These are phyloP conservation scores for Rhysida immarginata DNA, from an alignment of 1,140 invertebrate species.

Conservation along the genomic window DNA sequence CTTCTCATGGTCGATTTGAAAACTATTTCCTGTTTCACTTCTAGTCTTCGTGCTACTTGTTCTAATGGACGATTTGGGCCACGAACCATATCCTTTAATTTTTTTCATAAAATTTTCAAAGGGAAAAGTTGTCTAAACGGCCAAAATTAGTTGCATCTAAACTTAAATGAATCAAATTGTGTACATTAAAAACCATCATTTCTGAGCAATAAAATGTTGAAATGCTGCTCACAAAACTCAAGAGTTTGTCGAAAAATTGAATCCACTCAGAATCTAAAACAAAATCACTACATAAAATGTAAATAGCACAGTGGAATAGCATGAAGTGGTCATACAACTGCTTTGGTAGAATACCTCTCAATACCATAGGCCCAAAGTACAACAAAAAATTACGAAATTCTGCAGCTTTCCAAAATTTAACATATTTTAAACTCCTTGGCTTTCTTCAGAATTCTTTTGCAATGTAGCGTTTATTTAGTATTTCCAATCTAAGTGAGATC, in stretches of 20 bases:
- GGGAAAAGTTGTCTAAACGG: constrained; percentile 3
- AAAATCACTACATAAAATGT: too few relatives aligned
- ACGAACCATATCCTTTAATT: constrained; percentile 6
- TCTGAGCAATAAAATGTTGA: not conserved
- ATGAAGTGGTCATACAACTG: too few relatives aligned
- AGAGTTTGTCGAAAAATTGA: too few relatives aligned
- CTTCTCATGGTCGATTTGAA: not conserved
- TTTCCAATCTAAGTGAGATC: not conserved
- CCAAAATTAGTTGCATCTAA: constrained; percentile 3
- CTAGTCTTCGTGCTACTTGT: not conserved
- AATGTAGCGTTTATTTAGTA: not conserved
- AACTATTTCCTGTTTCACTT: not conserved
- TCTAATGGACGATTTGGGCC: constrained; percentile 2
- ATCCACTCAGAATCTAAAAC: too few relatives aligned
- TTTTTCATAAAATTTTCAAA: constrained; percentile 10
- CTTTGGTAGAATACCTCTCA: too few relatives aligned
- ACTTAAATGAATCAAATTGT: not conserved
- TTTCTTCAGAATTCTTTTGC: constrained; percentile 7
- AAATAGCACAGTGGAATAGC: too few relatives aligned
- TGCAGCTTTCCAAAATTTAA: constrained; percentile 9
- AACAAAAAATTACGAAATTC: constrained; percentile 11
- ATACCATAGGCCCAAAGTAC: too few relatives aligned
- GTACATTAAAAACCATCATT: not conserved
- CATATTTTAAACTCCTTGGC: constrained; percentile 5
- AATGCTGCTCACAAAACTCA: too few relatives aligned